phyloP scores from a whole-genome alignment of 2,888 invertebrate species.

The Zele albiditarsus region DNA sequence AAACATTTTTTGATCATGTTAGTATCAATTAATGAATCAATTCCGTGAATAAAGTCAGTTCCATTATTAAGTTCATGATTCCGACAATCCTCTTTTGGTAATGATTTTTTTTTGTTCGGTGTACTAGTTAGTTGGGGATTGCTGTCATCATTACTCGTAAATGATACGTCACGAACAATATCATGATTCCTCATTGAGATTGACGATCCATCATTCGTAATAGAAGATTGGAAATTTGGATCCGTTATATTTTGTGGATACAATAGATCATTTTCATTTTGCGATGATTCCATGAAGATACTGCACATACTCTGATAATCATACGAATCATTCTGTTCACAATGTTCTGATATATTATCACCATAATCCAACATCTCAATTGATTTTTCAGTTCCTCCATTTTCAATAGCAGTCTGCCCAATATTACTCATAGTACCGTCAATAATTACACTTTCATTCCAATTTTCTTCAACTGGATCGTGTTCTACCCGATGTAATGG shows the following conservation, averaged over 20 bases:
- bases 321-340: neutral
- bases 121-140: slow-evolving; percentile 59
- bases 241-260: slow-evolving; percentile 45
- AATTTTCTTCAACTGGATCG: slow-evolving; percentile 37
- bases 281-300: slow-evolving; percentile 56
- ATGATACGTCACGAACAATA: neutral
- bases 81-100: slow-evolving; percentile 1
- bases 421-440: neutral
- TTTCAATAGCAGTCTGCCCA: no score
- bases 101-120: slow-evolving; percentile 42
- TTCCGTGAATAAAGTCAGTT: slow-evolving; percentile 5
- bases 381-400: neutral
- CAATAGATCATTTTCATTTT: slow-evolving; percentile 42
- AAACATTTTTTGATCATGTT: slow-evolving; percentile 21
- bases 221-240: slow-evolving; percentile 49
- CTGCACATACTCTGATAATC: slow-evolving; percentile 55
- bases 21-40: neutral
- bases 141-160: slow-evolving; percentile 32
- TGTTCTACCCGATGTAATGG: neutral
- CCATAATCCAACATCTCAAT: slow-evolving; percentile 15
- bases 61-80: slow-evolving; percentile 10
- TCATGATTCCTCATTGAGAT: neutral
- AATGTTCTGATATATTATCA: neutral
- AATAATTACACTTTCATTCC: slow-evolving; percentile 30
- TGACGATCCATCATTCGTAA: neutral